phyloP scores from a whole-genome alignment of 2,797 vertebrate species.

The Artibeus jamaicensis region DNA sequence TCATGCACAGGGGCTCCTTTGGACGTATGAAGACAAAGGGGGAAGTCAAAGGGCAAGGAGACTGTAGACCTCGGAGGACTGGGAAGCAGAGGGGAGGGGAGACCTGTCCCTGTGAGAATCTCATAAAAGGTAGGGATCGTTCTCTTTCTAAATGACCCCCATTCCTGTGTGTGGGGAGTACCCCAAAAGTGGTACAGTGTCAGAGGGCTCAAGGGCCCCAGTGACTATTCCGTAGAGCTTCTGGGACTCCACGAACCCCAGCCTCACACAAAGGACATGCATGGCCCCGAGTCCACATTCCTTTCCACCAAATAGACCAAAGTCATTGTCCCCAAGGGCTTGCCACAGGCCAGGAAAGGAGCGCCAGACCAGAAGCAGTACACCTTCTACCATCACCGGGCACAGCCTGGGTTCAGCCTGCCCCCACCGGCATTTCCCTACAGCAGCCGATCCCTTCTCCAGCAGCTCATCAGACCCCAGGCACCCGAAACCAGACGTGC shows the following conservation, averaged over 20 bases:
- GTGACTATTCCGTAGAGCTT: not conserved
- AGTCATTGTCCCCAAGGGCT: not conserved
- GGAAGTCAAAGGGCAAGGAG: not conserved
- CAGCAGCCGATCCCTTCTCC: not conserved
- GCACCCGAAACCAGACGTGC: not conserved
- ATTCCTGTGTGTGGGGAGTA: not conserved
- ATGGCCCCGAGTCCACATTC: not conserved
- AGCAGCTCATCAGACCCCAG: conserved; percentile 31
- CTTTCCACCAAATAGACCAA: not conserved
- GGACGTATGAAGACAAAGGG: not conserved
- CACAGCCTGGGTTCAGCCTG: not conserved
- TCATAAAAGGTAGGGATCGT: not conserved
- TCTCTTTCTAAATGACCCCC: conserved; percentile 17
- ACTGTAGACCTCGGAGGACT: not conserved
- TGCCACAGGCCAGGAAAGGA: not conserved
- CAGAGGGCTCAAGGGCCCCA: not conserved
- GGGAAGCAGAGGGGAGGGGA: not conserved
- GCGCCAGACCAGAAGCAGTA: not conserved
- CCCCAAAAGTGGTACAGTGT: not conserved
- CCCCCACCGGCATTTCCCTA: not conserved
- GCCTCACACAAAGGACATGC: not conserved
- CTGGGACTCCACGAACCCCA: not conserved
- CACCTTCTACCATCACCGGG: not conserved
- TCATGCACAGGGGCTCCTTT: not conserved
- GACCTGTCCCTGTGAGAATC: not conserved